Evolutionary conservation across 2,888 invertebrate species (phyloP).

Genomic region (Myathropa florea): DNA sequence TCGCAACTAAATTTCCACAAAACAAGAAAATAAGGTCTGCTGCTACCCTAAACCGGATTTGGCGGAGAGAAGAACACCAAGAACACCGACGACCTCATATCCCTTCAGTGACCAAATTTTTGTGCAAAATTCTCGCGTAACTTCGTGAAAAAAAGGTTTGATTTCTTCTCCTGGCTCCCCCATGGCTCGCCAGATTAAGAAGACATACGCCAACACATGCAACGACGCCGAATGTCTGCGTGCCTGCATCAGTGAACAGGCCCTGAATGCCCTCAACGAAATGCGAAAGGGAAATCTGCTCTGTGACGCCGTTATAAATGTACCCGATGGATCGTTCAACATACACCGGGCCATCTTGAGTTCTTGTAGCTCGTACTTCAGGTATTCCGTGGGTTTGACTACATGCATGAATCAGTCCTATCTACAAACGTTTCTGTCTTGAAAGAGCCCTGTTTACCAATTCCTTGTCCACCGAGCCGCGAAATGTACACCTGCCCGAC

Average conservation of each 20-base stretch:
- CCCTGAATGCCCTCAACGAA: slow-evolving; percentile 92
- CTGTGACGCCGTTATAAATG: slow-evolving; percentile 91
- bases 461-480: slow-evolving; percentile 80
- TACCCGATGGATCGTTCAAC: slow-evolving; percentile 91
- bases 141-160: background rate
- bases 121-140: slow-evolving; percentile 15
- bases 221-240: slow-evolving; percentile 73
- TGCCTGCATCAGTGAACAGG: slow-evolving; percentile 89
- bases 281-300: slow-evolving; percentile 90
- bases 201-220: slow-evolving; percentile 29
- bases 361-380: slow-evolving; percentile 94
- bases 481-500: slow-evolving; percentile 88
- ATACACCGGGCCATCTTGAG: slow-evolving; percentile 93
- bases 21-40: slow-evolving; percentile 6
- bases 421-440: background rate
- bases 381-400: slow-evolving; percentile 81
- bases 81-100: background rate
- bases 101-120: background rate
- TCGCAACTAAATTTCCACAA: slow-evolving; percentile 26
- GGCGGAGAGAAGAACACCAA: background rate
- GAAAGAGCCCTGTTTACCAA: slow-evolving; percentile 53
- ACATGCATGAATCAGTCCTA: background rate
- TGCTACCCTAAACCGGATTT: background rate
- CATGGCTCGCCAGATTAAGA: slow-evolving; percentile 30
- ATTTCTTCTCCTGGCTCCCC: background rate